Evolutionary conservation across 2,888 invertebrate genomes (phyloP), one percentile per base, ranked within the genome.

Genomic region (Magallana nippona): DNA sequence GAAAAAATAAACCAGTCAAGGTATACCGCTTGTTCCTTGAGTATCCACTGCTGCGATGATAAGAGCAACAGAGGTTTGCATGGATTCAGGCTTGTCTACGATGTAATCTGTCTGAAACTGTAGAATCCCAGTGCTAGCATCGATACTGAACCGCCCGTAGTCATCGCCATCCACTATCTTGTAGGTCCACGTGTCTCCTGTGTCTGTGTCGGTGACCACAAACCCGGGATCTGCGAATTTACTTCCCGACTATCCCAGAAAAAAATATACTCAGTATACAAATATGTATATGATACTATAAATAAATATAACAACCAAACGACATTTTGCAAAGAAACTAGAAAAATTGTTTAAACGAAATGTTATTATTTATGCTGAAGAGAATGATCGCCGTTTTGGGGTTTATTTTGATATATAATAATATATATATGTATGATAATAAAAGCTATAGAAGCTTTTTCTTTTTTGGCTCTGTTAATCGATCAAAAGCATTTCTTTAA

Each of bases 131-230:
- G 56, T 55, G 32, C 57, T 80, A 1, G 57, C 17, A 19, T 56
- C 10, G 11, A 80, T 80, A 5, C 32, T 15, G 27, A 80, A 80
- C 19, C 80, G 55, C 2, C 32, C 32, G 27, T 58, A 17, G 58
- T 58, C 27, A 27, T 80, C 57, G 8, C 80, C 80, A 22, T 32
- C 57, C 10, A 15, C 80, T 27, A 80, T 57, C 15, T 57, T 32
- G 27, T 80, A 80, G 27, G 17, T 56, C 32, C 55, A 80, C 8
- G 58, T 58, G 58, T 80, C 80, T 27, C 80, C 80, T 32, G 71
- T 3, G 58, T 80, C 80, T 32, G 80, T 58, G 17, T 80, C 80
- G 15, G 19, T 80, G 56, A 80, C 80, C 11, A 17, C n/a, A 27
- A 57, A 80, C n/a, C 80, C 80, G 22, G 80, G 57, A 17, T 22